phyloP scores from a whole-genome alignment of 1,140 invertebrate genomes.

The Parapsyche elsis region DNA sequence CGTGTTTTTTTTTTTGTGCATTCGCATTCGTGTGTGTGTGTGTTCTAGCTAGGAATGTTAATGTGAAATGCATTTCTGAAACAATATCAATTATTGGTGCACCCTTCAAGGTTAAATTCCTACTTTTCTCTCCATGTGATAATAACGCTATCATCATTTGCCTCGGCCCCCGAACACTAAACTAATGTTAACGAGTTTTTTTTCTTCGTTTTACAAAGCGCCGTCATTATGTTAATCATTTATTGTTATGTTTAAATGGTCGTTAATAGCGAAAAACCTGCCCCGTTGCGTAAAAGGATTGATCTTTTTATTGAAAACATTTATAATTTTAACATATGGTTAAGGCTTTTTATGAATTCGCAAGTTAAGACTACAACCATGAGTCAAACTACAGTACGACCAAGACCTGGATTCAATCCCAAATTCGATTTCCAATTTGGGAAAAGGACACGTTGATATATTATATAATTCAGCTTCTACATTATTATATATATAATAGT shows the following conservation, averaged over 20 bases:
- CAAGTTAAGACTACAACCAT: too few relatives aligned
- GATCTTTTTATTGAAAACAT: too few relatives aligned
- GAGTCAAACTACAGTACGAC: too few relatives aligned
- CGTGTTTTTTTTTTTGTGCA: conserved; percentile 8
- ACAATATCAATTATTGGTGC: conserved; percentile 51
- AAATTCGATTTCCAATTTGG: too few relatives aligned
- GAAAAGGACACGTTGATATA: too few relatives aligned
- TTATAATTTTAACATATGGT: too few relatives aligned
- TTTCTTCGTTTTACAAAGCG: neutral
- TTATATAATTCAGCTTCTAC: too few relatives aligned
- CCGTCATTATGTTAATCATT: conserved; percentile 40
- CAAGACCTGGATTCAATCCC: too few relatives aligned
- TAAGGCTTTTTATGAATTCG: too few relatives aligned
- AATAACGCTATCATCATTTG: conserved; percentile 31
- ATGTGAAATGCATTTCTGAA: conserved; percentile 51
- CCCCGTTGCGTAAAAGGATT: neutral
- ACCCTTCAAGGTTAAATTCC: conserved; percentile 51
- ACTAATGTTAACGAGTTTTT: conserved; percentile 39
- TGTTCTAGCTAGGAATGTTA: conserved; percentile 46
- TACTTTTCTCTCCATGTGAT: conserved; percentile 43
- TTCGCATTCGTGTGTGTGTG: conserved; percentile 7
- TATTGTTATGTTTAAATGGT: conserved; percentile 33
- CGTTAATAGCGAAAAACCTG: neutral
- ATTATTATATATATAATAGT: too few relatives aligned
- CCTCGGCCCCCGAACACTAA: neutral